phyloP scores from a whole-genome alignment of 37 sponge, comb jelly and placozoan species.

The Halisarca cf. caerulea region DNA sequence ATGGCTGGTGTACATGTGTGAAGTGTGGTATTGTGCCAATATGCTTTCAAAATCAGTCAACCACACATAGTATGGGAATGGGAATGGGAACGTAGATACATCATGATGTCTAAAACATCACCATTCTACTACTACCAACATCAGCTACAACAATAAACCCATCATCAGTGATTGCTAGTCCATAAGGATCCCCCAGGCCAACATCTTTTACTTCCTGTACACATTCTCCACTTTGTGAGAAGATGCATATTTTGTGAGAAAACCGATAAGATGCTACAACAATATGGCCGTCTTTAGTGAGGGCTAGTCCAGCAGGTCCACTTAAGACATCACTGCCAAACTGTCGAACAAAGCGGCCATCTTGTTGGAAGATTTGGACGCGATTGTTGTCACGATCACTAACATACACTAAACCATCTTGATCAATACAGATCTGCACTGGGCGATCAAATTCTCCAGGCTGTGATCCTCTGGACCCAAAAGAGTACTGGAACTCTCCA shows the following conservation, averaged over 20 bases:
- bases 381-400: neutral
- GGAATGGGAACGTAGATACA: too few relatives aligned
- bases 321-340: neutral
- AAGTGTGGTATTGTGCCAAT: too few relatives aligned
- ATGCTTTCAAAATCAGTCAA: too few relatives aligned
- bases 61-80: too few relatives aligned
- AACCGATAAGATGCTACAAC: neutral
- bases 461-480: neutral
- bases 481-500: neutral
- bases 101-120: too few relatives aligned
- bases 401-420: conserved; percentile 7
- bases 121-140: neutral
- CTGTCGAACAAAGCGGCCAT: neutral
- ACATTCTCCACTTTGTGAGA: neutral
- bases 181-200: neutral
- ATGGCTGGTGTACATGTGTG: too few relatives aligned
- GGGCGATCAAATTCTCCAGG: neutral
- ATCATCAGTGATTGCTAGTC: neutral
- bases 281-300: neutral
- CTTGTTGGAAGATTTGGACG: neutral
- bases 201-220: neutral
- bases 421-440: neutral
- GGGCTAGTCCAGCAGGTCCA: neutral
- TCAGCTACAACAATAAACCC: neutral
- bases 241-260: neutral